Base-by-base conservation (phyloP, 2,888 invertebrate genomes). In the Thelaira solivaga region DNA sequence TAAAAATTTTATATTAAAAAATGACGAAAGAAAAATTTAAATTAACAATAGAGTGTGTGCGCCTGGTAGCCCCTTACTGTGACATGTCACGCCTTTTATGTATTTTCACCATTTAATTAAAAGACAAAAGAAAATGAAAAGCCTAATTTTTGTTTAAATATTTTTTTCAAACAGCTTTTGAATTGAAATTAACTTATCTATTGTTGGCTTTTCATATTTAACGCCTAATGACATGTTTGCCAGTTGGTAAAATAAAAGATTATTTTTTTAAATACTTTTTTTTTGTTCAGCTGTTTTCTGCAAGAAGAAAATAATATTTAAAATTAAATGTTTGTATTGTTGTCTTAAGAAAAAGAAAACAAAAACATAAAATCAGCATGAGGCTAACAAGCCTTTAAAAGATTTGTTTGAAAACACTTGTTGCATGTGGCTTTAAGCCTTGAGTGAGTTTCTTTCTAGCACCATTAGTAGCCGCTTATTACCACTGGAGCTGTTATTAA, bases 21-120 rank as follows among this genome's bases (percentile, higher is more conserved):
- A 45, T 5, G 11, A 24, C 6, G 34, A 22, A 24, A 24, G 13
- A 26, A 57, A 26, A 57, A 41, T 29, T 45, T 61, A 62, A 68
- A 61, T 51, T 79, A 76, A 59, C 51, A 65, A 65, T 53, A 43
- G 26, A 59, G 59, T 24, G 26, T 36, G 18, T 43, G 53, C 45
- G 55, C 76, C n/a, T n/a, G 47, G 80, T 81, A 80, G 82, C 80
- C 76, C 71, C 82, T 72, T 49, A 80, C 82, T 82, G 82, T 77
- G 82, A 69, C 59, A 26, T 41, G 80, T 80, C 55, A 80, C 82
- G 82, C 82, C 82, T 80, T 43, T 73, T 62, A 61, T 75, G 71
- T 69, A 18, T 41, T 71, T 64, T 61, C 71, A 71, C 31, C 65
- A 67, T 55, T 31, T 61, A 65, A 57, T 77, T 62, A 62, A 61